Evolutionary conservation across 2,797 vertebrate species (phyloP).

Genomic region (Spinus pinus): DNA sequence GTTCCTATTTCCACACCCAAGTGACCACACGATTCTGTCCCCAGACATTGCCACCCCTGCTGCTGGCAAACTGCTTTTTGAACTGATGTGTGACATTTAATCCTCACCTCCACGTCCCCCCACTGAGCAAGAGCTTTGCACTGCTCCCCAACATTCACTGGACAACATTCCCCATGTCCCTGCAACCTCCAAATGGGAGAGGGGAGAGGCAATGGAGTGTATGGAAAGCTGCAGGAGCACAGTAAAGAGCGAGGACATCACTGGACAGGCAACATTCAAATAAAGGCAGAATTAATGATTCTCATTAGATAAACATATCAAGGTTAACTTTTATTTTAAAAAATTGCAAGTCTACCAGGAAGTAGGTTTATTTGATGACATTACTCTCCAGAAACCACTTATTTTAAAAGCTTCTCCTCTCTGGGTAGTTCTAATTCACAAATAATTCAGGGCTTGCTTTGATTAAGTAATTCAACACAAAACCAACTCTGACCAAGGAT

Average conservation of each 20-base stretch:
- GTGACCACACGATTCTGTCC: not conserved
- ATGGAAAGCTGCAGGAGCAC: not conserved
- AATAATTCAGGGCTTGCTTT: not conserved
- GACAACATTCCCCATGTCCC: not conserved
- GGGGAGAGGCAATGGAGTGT: not conserved
- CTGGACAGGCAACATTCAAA: constrained; percentile 19
- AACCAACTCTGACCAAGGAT: constrained; percentile 15
- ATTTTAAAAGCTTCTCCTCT: not conserved
- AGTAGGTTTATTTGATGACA: not conserved
- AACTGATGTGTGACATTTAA: not conserved
- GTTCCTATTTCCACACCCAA: not conserved
- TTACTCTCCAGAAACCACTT: not conserved
- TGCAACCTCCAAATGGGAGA: not conserved
- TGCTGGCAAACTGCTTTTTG: not conserved
- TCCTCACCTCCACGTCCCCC: not conserved
- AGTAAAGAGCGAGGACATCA: not conserved
- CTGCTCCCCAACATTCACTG: not conserved
- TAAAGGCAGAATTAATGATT: constrained; percentile 33
- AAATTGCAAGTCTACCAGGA: constrained; percentile 47
- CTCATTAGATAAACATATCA: constrained; percentile 2
- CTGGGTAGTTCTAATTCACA: constrained; percentile 16
- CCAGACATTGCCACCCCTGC: not conserved
- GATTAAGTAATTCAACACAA: not conserved
- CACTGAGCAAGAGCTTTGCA: not conserved
- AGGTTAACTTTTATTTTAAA: not conserved